Conservation (phyloP, 2,888 invertebrate species). For the Trissoscelio sp. region DNA sequence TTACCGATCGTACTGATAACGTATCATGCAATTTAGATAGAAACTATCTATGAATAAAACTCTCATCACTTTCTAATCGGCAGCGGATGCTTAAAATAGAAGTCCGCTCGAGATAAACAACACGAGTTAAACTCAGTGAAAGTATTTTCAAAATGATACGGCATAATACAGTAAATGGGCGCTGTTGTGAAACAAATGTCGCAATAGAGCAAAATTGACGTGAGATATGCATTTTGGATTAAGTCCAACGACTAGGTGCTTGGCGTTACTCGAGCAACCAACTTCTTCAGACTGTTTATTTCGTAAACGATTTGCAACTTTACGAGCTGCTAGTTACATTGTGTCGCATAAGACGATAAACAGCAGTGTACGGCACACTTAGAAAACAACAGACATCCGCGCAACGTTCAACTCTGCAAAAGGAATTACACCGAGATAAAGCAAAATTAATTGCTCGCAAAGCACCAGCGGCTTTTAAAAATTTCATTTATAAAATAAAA, state of each 20-base stretch:
- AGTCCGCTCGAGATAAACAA: conserved; percentile 27
- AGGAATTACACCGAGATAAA: conserved; percentile 30
- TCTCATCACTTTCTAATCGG: conserved; percentile 68
- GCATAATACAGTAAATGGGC: conserved; percentile 5
- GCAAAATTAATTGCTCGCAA: conserved; percentile 30
- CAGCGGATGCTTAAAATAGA: conserved; percentile 53
- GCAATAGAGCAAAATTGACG: conserved; percentile 42
- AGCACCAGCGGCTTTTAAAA: conserved; percentile 18
- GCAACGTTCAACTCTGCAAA: conserved; percentile 14
- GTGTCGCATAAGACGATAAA: conserved; percentile 52
- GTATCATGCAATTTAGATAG: conserved; percentile 66
- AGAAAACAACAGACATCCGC: conserved; percentile 38
- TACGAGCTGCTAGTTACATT: conserved; percentile 57
- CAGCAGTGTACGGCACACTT: conserved; percentile 24
- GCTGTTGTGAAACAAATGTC: background rate
- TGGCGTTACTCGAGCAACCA: conserved; percentile 16
- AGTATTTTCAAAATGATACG: conserved; percentile 22
- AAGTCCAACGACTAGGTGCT: conserved; percentile 25
- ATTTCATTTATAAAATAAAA: conserved; percentile 28
- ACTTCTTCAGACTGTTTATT: conserved; percentile 55
- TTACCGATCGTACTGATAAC: conserved; percentile 64
- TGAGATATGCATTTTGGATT: conserved; percentile 45
- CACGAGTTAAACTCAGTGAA: conserved; percentile 18
- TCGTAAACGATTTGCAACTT: conserved; percentile 59
- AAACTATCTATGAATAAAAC: conserved; percentile 64